These are phyloP conservation scores for Chelmon rostratus DNA, from an alignment of 2,797 vertebrate genomes.

Conservation along the genomic window DNA sequence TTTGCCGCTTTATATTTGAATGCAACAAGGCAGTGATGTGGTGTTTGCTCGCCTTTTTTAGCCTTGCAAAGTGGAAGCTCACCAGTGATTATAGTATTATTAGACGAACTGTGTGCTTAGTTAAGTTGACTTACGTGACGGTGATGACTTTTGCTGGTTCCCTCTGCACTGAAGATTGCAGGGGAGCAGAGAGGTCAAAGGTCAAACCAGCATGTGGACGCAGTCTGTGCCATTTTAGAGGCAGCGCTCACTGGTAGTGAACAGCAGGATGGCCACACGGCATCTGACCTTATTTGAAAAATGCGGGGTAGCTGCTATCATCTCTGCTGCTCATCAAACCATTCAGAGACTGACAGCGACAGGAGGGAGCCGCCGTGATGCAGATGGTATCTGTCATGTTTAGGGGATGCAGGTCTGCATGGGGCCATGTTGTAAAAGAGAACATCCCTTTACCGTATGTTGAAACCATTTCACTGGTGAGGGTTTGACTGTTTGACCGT, in stretches of 20 bases:
- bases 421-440: constrained; percentile 45
- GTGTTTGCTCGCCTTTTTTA: background rate
- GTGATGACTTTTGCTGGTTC: constrained; percentile 21
- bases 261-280: constrained; percentile 29
- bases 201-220: constrained; percentile 51
- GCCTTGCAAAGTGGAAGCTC: background rate
- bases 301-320: constrained; percentile 16
- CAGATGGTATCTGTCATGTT: constrained; percentile 53
- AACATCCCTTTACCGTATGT: constrained; percentile 32
- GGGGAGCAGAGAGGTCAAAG: constrained; percentile 46
- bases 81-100: background rate
- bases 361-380: constrained; percentile 36
- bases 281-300: constrained; percentile 33
- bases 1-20: background rate
- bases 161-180: constrained; percentile 11
- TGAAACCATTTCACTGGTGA: constrained; percentile 21
- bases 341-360: constrained; percentile 51
- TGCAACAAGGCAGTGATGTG: background rate
- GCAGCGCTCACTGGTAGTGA: constrained; percentile 22
- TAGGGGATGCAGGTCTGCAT: constrained; percentile 26
- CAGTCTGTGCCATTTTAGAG: constrained; percentile 31
- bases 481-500: constrained; percentile 10
- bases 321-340: constrained; percentile 27
- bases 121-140: constrained; percentile 38
- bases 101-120: constrained; percentile 19